Conservation (phyloP, 2,888 invertebrate species). For the Netelia virgata region DNA sequence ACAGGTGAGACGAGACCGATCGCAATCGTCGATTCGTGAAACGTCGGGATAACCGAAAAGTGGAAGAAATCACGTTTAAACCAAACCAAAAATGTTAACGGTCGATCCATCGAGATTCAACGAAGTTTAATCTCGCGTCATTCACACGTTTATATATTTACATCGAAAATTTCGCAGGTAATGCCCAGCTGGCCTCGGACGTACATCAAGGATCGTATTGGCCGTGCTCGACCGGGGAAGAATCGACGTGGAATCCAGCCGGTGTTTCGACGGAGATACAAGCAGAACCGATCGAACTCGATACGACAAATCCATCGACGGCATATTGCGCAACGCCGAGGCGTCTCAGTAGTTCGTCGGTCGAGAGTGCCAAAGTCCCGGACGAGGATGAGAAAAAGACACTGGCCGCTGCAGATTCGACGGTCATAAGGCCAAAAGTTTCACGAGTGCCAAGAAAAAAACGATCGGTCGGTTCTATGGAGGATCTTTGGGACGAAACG, state of each 20-base stretch:
- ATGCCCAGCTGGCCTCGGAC: constrained; percentile 64
- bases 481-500: constrained; percentile 87
- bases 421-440: constrained; percentile 75
- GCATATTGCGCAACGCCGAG: constrained; percentile 82
- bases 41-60: neutral
- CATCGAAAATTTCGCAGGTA: constrained; percentile 54
- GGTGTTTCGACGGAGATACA: constrained; percentile 75
- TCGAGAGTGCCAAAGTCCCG: constrained; percentile 82
- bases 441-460: constrained; percentile 86
- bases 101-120: neutral
- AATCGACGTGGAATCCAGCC: constrained; percentile 74
- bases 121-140: neutral
- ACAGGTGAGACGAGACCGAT: constrained; percentile 72
- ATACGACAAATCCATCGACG: constrained; percentile 79
- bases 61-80: neutral
- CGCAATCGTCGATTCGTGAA: constrained; percentile 54
- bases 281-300: constrained; percentile 78
- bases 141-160: constrained; percentile 1
- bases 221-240: constrained; percentile 62
- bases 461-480: constrained; percentile 87
- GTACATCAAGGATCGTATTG: constrained; percentile 62
- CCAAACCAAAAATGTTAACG: neutral
- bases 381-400: constrained; percentile 81
- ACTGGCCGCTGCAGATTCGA: constrained; percentile 81
- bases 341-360: constrained; percentile 82